phyloP scores from a whole-genome alignment of 2,797 vertebrate species.

The Sebastes nivosus region DNA sequence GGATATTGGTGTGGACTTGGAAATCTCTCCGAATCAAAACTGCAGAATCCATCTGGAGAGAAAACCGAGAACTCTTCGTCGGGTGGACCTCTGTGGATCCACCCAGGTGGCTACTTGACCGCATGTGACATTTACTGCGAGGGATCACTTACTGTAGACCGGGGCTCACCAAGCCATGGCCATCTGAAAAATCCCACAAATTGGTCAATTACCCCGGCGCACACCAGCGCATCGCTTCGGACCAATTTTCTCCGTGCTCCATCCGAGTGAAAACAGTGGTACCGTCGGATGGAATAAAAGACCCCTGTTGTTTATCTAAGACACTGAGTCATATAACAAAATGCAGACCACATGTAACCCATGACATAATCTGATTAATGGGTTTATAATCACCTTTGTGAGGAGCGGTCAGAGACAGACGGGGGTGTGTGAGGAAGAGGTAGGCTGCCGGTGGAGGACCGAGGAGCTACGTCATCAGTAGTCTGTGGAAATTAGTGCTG shows the following conservation, averaged over 20 bases:
- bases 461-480: constrained; percentile 53
- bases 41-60: constrained; percentile 45
- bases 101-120: constrained; percentile 68
- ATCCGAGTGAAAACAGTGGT: constrained; percentile 70
- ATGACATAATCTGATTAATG: constrained; percentile 87
- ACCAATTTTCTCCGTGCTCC: constrained; percentile 68
- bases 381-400: constrained; percentile 81
- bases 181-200: constrained; percentile 75
- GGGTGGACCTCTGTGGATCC: constrained; percentile 48
- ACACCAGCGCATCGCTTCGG: constrained; percentile 60
- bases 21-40: constrained; percentile 42
- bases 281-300: constrained; percentile 77
- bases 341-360: constrained; percentile 83
- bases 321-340: constrained; percentile 80
- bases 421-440: constrained; percentile 40
- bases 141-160: constrained; percentile 59
- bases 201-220: constrained; percentile 75
- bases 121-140: constrained; percentile 64
- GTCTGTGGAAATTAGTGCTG: constrained; percentile 62
- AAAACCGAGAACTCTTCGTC: constrained; percentile 44
- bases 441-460: constrained; percentile 32
- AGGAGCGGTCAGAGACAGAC: constrained; percentile 46
- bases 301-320: constrained; percentile 79
- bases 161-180: constrained; percentile 58
- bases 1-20: constrained; percentile 38